Evolutionary conservation across 2,113 vertebrate genomes (phyloP), one percentile per base, ranked within the genome.

Genomic region (Pedionomus torquatus): DNA sequence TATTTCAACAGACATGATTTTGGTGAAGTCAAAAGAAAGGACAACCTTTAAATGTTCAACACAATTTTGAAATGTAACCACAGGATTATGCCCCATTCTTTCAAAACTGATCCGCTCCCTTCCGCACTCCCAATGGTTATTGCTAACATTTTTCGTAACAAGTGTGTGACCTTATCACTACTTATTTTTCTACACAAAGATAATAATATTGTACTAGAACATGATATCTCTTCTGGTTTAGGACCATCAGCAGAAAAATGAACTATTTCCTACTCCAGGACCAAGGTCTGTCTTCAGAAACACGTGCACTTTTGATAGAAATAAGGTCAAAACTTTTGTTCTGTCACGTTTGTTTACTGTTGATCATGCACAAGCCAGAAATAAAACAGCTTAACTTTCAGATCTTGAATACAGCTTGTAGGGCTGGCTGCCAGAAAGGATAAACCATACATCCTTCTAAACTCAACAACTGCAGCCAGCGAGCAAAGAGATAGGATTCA

Each of bases 321-420:
- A 31, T 68, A 93, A 96, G 57, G 89, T 87, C 81, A 95, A 65
- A 82, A 82, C 91, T 79, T 68, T 82, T 87, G 83, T 80, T 87
- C 89, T 76, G 72, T 91, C 69, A 24, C 82, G 48, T 82, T 89
- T 94, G 86, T 64, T 84, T 93, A 84, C 41, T 84, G 90, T 94
- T 87, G 88, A 95, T 91, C 79, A 93, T 91, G 90, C 90, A 96
- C 41, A 92, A 82, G 86, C 83, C 90, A 96, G 86, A 95, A 97
- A 95, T 92, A 95, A 89, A 97, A 84, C 28, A 84, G 95, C 94
- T 96, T 93, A 93, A 93, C 89, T 93, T 94, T 95, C 86, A 94
- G 68, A 92, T 93, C 92, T 82, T 91, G 84, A 68, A 43, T 23
- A 54, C 16, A 71, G 64, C 87, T 76, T 41, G 60, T 43, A 92